Evolutionary conservation across 2,113 vertebrate species (phyloP).

Genomic region (Aspiorhynchus laticeps): DNA sequence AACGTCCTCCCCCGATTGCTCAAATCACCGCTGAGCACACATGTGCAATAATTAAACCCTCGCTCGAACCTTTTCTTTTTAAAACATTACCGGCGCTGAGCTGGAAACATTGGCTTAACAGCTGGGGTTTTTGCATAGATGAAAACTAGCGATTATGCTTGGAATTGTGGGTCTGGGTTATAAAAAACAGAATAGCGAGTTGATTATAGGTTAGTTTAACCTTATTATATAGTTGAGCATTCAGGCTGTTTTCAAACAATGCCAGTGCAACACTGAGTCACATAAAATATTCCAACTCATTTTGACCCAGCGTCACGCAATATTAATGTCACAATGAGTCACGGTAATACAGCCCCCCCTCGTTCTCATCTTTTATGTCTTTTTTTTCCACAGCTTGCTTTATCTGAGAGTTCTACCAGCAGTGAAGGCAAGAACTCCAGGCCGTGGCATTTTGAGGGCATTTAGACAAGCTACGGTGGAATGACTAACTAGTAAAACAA

Average conservation of each 20-base stretch:
- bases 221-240: conserved; percentile 21
- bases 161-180: neutral
- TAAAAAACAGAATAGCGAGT: neutral
- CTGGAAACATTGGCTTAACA: conserved; percentile 16
- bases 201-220: conserved; percentile 31
- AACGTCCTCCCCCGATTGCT: conserved; percentile 27
- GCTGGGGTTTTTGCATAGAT: neutral
- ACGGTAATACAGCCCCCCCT: neutral
- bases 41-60: conserved; percentile 29
- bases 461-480: neutral
- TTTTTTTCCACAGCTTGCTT: neutral
- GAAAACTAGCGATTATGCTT: conserved; percentile 18
- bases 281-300: conserved; percentile 7
- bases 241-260: conserved; percentile 34
- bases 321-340: conserved; percentile 37
- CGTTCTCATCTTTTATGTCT: neutral
- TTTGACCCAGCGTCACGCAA: conserved; percentile 28
- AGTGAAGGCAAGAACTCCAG: neutral
- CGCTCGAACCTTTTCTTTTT: neutral
- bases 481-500: conserved; percentile 34
- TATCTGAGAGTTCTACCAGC: neutral
- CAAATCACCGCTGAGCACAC: conserved; percentile 34
- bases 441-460: conserved; percentile 5
- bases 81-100: neutral
- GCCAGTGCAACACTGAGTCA: neutral